Conservation (phyloP, 2,888 invertebrate species). For the Synanthedon formicaeformis region DNA sequence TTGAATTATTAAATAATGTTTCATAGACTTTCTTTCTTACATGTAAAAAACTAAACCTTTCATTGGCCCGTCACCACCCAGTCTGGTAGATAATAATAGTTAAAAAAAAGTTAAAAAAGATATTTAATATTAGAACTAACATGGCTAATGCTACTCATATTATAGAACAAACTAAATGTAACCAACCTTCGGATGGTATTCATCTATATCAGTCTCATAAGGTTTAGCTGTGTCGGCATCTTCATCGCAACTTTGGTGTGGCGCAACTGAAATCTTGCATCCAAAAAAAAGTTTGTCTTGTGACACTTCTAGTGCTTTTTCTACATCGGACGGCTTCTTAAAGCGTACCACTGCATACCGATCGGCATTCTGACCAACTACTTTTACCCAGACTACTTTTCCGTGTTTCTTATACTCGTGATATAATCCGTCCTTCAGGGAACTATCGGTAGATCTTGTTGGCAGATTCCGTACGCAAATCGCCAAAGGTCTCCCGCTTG, state of each 20-base stretch:
- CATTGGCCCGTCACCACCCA: too few species aligned
- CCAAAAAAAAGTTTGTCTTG: slow-evolving; percentile 98
- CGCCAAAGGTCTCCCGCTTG: slow-evolving; percentile 80
- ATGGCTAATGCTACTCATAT: background rate
- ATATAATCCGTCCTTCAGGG: slow-evolving; percentile 96
- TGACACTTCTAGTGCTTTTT: slow-evolving; percentile 94
- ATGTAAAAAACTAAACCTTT: too few species aligned
- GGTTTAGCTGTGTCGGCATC: slow-evolving; percentile 88
- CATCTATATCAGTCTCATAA: slow-evolving; percentile 95
- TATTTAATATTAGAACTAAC: too few species aligned
- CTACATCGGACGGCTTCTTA: slow-evolving; percentile 97
- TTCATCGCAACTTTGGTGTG: slow-evolving; percentile 91
- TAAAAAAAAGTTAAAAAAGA: too few species aligned
- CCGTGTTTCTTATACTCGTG: slow-evolving; percentile 99
- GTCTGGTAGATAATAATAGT: too few species aligned
- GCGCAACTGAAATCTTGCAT: slow-evolving; percentile 94
- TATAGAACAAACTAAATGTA: background rate
- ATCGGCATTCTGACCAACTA: slow-evolving; percentile 91
- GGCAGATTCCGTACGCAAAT: slow-evolving; percentile 93
- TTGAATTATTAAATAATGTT: too few species aligned
- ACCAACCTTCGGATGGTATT: slow-evolving; percentile 89
- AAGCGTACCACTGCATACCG: slow-evolving; percentile 93
- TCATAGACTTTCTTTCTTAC: too few species aligned
- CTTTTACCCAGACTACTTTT: slow-evolving; percentile 95
- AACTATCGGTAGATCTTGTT: slow-evolving; percentile 90